phyloP scores from a whole-genome alignment of 1,140 invertebrate genomes.

The Drosophila guanche region DNA sequence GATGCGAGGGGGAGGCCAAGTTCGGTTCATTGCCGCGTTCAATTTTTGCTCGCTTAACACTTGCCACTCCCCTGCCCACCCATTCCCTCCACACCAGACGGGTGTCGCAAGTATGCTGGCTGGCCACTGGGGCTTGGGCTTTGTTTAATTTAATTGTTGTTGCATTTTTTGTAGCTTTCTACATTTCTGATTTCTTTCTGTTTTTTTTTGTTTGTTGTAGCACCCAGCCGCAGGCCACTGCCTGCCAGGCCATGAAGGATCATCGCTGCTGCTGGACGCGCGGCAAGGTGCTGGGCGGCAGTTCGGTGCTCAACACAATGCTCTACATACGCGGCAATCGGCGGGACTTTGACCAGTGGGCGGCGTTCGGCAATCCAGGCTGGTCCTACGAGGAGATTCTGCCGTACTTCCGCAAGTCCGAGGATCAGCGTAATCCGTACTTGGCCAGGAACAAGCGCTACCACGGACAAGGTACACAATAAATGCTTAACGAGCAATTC shows the following conservation, averaged over 20 bases:
- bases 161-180: slow-evolving; percentile 30
- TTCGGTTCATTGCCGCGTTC: too few relatives aligned
- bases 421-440: slow-evolving; percentile 93
- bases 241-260: slow-evolving; percentile 93
- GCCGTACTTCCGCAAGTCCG: slow-evolving; percentile 94
- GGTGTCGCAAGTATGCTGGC: slow-evolving; percentile 61
- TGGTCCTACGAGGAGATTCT: slow-evolving; percentile 95
- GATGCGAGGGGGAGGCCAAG: slow-evolving; percentile 23
- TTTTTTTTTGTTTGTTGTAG: slow-evolving; percentile 66
- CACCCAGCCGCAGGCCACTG: slow-evolving; percentile 92
- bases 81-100: too few relatives aligned
- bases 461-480: slow-evolving; percentile 86
- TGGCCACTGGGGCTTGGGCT: slow-evolving; percentile 43
- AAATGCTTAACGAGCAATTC: too few relatives aligned
- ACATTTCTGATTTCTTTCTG: slow-evolving; percentile 14
- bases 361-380: slow-evolving; percentile 91
- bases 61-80: too few relatives aligned
- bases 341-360: slow-evolving; percentile 96
- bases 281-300: slow-evolving; percentile 94
- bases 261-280: slow-evolving; percentile 92
- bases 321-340: slow-evolving; percentile 96
- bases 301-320: slow-evolving; percentile 94
- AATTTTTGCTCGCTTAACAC: too few relatives aligned
- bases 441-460: slow-evolving; percentile 88
- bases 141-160: slow-evolving; percentile 20